These are phyloP conservation scores for Rutilus rutilus DNA, from an alignment of 2,113 vertebrate species.

Conservation along the genomic window DNA sequence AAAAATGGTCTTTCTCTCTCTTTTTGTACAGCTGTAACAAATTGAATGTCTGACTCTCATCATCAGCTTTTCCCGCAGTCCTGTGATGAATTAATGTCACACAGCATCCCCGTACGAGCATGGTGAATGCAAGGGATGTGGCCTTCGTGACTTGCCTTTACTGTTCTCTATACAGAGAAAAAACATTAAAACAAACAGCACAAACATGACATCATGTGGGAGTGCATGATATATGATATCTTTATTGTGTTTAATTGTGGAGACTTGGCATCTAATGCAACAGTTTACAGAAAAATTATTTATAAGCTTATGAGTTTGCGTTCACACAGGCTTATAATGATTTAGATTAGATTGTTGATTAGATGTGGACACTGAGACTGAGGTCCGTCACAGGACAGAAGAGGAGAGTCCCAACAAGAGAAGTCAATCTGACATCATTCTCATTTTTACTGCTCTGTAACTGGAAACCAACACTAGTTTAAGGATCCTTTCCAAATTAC, in stretches of 20 bases:
- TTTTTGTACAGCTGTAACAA: constrained; percentile 65
- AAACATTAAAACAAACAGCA: neutral
- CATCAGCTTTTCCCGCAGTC: constrained; percentile 46
- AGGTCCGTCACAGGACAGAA: neutral
- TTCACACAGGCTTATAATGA: neutral
- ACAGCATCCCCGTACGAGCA: constrained; percentile 36
- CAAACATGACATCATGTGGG: neutral
- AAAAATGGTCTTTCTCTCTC: constrained; percentile 41
- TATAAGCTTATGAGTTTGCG: neutral
- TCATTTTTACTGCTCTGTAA: constrained; percentile 9
- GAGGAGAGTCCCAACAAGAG: neutral
- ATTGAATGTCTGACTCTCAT: constrained; percentile 65
- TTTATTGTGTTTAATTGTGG: neutral
- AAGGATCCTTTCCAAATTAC: constrained; percentile 33
- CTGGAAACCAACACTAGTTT: constrained; percentile 1
- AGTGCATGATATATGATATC: neutral
- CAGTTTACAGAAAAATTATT: neutral
- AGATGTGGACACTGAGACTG: constrained; percentile 22
- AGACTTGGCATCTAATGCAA: neutral
- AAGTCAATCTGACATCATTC: constrained; percentile 33
- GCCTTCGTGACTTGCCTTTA: neutral
- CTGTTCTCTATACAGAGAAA: neutral
- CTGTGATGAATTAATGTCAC: constrained; percentile 54
- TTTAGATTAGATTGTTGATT: neutral
- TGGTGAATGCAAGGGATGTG: constrained; percentile 24